phyloP scores from a whole-genome alignment of 1,140 invertebrate genomes.

The Tribolium castaneum region DNA sequence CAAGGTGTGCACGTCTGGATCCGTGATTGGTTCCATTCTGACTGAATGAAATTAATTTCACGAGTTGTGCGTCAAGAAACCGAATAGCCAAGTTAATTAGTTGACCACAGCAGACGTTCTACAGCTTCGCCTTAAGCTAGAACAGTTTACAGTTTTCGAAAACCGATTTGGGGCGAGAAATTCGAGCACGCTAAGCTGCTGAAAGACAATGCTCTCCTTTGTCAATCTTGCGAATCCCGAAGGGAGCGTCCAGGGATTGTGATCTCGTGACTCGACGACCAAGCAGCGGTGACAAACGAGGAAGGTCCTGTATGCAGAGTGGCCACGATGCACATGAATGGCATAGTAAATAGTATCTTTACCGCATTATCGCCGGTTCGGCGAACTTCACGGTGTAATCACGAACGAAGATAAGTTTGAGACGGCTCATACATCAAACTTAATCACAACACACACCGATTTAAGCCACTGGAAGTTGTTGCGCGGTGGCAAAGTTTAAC shows the following conservation, averaged over 20 bases:
- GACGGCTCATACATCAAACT: conserved; percentile 20
- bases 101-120: background rate
- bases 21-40: background rate
- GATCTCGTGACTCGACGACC: conserved; percentile 34
- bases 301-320: conserved; percentile 42
- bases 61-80: conserved; percentile 7
- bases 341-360: conserved; percentile 46
- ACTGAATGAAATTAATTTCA: conserved; percentile 28
- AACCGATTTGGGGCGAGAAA: conserved; percentile 2
- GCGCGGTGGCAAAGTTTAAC: conserved; percentile 2
- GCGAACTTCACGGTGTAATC: conserved; percentile 5
- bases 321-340: conserved; percentile 36
- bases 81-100: conserved; percentile 31
- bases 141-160: conserved; percentile 33
- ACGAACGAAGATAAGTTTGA: background rate
- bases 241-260: conserved; percentile 36
- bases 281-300: conserved; percentile 46
- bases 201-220: conserved; percentile 5
- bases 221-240: conserved; percentile 17
- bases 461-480: background rate
- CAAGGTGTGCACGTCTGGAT: conserved; percentile 17
- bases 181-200: background rate
- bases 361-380: conserved; percentile 36
- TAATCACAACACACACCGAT: conserved; percentile 1
- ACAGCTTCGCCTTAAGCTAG: background rate